A percentile compares a stretch with the other conserved stretches of the same genome.
Conservation (phyloP, 2,888 invertebrate species). For the Thecophora atra region DNA sequence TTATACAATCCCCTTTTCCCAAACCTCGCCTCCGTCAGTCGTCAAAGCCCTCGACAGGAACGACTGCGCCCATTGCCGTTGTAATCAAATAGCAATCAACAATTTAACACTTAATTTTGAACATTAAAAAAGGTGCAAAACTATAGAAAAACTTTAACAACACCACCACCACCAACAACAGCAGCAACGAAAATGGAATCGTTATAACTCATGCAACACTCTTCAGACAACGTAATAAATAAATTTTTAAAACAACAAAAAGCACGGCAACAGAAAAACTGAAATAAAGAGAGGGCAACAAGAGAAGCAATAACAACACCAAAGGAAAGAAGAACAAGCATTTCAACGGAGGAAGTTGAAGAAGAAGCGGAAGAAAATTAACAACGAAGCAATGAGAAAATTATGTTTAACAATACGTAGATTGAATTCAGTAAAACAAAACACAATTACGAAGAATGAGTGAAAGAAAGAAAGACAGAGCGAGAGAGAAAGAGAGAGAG, state of each 20-base stretch:
- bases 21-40: background rate
- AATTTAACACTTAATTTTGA: constrained; percentile 34
- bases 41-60: background rate
- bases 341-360: background rate
- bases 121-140: constrained; percentile 29
- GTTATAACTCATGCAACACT: constrained; percentile 53
- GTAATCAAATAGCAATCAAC: constrained; percentile 19
- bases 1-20: too few relatives aligned
- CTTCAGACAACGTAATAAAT: constrained; percentile 57
- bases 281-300: background rate
- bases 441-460: too few relatives aligned
- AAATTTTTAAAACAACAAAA: constrained; percentile 41
- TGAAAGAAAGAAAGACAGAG: background rate
- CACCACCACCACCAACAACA: background rate
- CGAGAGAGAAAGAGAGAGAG: background rate
- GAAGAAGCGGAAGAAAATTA: constrained; percentile 32
- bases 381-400: constrained; percentile 43
- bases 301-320: constrained; percentile 32
- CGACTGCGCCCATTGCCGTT: background rate
- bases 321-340: constrained; percentile 25
- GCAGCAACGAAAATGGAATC: constrained; percentile 13
- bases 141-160: constrained; percentile 3
- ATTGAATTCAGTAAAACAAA: constrained; percentile 54
- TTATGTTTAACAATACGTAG: constrained; percentile 60
- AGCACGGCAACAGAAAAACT: too few relatives aligned